These are phyloP conservation scores for Progne subis DNA, from an alignment of 2,113 vertebrate genomes.

Conservation along the genomic window DNA sequence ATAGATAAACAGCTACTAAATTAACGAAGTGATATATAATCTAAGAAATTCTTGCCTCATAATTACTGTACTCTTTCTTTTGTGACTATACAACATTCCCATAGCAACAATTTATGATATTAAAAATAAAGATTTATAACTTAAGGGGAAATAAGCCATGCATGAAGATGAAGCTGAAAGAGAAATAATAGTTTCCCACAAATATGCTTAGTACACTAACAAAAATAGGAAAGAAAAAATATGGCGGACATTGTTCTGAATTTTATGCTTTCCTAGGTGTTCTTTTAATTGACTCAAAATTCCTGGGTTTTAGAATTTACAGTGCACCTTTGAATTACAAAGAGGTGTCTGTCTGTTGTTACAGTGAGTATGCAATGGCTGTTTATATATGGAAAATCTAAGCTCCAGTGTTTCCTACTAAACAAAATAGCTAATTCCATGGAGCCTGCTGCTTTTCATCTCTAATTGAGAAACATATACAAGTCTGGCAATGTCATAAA, in stretches of 20 bases:
- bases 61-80: not conserved
- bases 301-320: not conserved
- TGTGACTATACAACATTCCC: not conserved
- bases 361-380: not conserved
- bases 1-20: not conserved
- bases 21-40: not conserved
- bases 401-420: not conserved
- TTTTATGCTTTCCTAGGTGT: not conserved
- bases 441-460: not conserved
- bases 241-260: fast-evolving
- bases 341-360: not conserved
- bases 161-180: not conserved
- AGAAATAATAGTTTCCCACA: not conserved
- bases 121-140: not conserved
- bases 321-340: not conserved
- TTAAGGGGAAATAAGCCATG: not conserved
- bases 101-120: not conserved
- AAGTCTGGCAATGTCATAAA: not conserved
- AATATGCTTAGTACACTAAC: not conserved
- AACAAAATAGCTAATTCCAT: not conserved
- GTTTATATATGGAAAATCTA: not conserved
- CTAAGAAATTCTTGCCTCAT: not conserved
- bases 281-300: not conserved
- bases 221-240: not conserved
- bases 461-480: not conserved